These are phyloP conservation scores for Mormoops blainvillei DNA, from an alignment of 2,113 vertebrate genomes.

Conservation along the genomic window DNA sequence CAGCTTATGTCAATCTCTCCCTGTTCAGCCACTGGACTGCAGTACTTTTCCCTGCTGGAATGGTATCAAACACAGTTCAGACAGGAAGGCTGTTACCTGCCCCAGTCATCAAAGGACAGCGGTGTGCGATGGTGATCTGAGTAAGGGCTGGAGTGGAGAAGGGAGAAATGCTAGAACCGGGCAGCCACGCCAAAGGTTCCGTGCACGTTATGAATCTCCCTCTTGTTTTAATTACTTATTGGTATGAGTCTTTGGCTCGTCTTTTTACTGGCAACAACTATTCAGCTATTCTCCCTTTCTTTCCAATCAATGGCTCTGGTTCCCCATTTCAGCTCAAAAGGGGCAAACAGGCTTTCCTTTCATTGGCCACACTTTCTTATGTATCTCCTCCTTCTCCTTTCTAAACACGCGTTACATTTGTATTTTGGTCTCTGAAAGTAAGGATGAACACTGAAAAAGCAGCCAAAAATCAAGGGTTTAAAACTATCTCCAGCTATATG, in stretches of 20 bases:
- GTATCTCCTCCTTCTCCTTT: slow-evolving; percentile 30
- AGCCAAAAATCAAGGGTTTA: slow-evolving; percentile 2
- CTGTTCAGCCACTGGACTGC: not conserved
- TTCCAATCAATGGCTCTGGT: slow-evolving; percentile 66
- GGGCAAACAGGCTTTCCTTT: slow-evolving; percentile 62
- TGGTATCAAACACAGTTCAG: slow-evolving; percentile 49
- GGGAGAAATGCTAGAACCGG: not conserved
- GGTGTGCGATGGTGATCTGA: slow-evolving; percentile 49
- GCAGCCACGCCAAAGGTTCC: not conserved
- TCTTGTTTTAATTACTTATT: slow-evolving; percentile 44
- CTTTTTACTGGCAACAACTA: slow-evolving; percentile 50
- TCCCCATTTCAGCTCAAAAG: slow-evolving; percentile 64
- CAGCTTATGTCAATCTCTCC: slow-evolving; percentile 40
- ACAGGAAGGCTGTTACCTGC: slow-evolving; percentile 63
- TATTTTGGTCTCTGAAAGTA: not conserved
- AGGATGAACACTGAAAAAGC: slow-evolving; percentile 11
- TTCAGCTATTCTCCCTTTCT: slow-evolving; percentile 56
- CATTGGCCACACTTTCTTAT: slow-evolving; percentile 21
- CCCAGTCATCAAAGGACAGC: slow-evolving; percentile 64
- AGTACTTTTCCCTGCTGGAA: slow-evolving; percentile 72
- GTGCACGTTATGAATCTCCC: not conserved
- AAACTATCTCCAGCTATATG: not conserved
- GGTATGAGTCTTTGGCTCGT: slow-evolving; percentile 35
- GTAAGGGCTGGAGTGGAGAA: not conserved
- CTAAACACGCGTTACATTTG: not conserved